Evolutionary conservation across 2,113 vertebrate species (phyloP).

Genomic region (Sinocyclocheilus anshuiensis): DNA sequence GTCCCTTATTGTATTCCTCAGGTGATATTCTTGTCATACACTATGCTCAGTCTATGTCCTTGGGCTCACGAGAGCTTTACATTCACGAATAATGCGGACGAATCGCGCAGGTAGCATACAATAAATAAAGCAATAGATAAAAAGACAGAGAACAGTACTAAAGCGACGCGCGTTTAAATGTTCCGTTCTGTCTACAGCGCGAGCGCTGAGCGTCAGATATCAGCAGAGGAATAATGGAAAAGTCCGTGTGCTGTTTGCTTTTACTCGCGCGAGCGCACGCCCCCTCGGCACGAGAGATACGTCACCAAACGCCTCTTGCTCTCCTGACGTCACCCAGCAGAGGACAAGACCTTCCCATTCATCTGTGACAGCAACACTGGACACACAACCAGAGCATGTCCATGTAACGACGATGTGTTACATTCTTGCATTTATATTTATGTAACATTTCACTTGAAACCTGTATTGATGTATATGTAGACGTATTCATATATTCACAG

Average conservation of each 20-base stretch:
- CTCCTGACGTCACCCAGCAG: slow-evolving; percentile 55
- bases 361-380: neutral
- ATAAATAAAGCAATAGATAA: slow-evolving; percentile 18
- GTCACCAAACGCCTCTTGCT: slow-evolving; percentile 56
- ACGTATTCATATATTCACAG: neutral
- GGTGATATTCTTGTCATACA: neutral
- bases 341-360: slow-evolving; percentile 52
- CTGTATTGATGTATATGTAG: neutral
- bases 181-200: neutral
- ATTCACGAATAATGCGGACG: neutral
- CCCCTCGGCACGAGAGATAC: slow-evolving; percentile 49
- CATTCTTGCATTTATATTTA: neutral
- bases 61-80: neutral
- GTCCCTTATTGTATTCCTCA: slow-evolving; percentile 29
- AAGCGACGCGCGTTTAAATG: neutral
- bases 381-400: neutral
- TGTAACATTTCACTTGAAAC: neutral
- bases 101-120: neutral
- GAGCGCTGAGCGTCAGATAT: neutral
- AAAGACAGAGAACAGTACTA: neutral
- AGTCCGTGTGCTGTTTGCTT: slow-evolving; percentile 40
- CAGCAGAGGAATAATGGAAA: slow-evolving; percentile 28
- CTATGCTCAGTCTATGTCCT: slow-evolving; percentile 14
- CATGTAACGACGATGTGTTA: neutral
- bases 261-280: slow-evolving; percentile 55